Evolutionary conservation across 2,797 vertebrate genomes (phyloP), one percentile per base, ranked within the genome.

Genomic region (Sebastes elongatus): DNA sequence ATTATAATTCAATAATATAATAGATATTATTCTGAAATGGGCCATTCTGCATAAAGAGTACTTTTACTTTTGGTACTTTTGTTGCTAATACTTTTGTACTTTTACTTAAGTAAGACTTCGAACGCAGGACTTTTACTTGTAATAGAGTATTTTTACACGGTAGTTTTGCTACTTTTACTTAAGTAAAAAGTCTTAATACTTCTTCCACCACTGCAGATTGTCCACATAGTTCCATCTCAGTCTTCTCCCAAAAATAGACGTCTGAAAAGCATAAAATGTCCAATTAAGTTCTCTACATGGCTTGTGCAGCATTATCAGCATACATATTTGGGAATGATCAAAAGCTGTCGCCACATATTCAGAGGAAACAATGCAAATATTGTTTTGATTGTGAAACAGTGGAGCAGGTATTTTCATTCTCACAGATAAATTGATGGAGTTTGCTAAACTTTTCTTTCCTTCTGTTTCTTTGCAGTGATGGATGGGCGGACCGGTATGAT

Each of bases 401-500:
- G n/a, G 28, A 71, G 30, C 10, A 53, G 10, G 32, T 65, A 2
- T 49, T 38, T 46, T 77, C 2, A 4, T 46, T 8, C 18, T 23
- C 22, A 70, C 3, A 20, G 13, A 52, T 32, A n/a, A 20, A 64
- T 11, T 30, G 7, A 46, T 74, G 10, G 1, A 23, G 13, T 77
- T 71, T 64, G 4, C 56, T 63, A 2, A 72, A 38, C 23, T 2
- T 80, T 69, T 33, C 38, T 68, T 53, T 76, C 30, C 22, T 27
- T 69, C 16, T 81, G 3, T 74, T 76, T 78, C 20, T 69, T 57
- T 71, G 25, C 90, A 99, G 98, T 86, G 98, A 99, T 1, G 98
- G 98, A 88, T 99, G 98, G 98, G 98, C 98, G 1, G 98, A 99
- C 93, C 96, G 98, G 57, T 99, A 99, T 0, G 98, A 99, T 0